Base-by-base conservation (phyloP, 2,113 vertebrate species). In the Tichodroma muraria region DNA sequence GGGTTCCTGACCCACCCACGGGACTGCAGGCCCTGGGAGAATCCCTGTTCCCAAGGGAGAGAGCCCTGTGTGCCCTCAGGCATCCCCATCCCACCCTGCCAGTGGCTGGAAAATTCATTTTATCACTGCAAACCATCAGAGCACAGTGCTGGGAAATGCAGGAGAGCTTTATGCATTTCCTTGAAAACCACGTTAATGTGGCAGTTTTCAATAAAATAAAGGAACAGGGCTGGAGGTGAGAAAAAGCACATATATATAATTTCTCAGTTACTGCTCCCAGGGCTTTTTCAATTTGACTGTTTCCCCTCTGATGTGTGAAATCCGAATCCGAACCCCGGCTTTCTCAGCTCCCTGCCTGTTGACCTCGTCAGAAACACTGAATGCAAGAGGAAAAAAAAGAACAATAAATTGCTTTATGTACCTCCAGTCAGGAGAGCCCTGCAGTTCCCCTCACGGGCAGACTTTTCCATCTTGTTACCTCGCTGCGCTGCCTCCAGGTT, bases 361-460 rank as follows among this genome's bases (percentile, higher is more conserved):
- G 94, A 96, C 95, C 95, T 80, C 69, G 3, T 90, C 94, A 80
- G 60, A n/a, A 93, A 11, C 37, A 2, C 72, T 21, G 80, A 91
- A 38, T 15, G 54, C 47, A 17, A 23, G 89, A 47, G 69, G 30
- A 2, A 3, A 28, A 66, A 71, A 88, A 75, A 60, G 83, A 61
- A 88, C 85, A 93, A 90, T 73, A 85, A 92, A 88, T 86, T 47
- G 72, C 86, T 94, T 84, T 70, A 4, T 80, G 68, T 82, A 63
- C 50, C 69, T 88, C 8, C 60, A 84, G 88, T 71, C 69, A 64
- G 88, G 90, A 84, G 70, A 84, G 25, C 76, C 52, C 89, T 45
- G 44, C 65, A 4, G 37, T 68, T 83, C 49, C 56, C 93, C 79
- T 96, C 35, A 0, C 80, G n/a, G 92, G 60, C 80, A 79, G 53